Evolutionary conservation across 2,113 vertebrate genomes (phyloP).

Genomic region (Pogonocichla stellata): DNA sequence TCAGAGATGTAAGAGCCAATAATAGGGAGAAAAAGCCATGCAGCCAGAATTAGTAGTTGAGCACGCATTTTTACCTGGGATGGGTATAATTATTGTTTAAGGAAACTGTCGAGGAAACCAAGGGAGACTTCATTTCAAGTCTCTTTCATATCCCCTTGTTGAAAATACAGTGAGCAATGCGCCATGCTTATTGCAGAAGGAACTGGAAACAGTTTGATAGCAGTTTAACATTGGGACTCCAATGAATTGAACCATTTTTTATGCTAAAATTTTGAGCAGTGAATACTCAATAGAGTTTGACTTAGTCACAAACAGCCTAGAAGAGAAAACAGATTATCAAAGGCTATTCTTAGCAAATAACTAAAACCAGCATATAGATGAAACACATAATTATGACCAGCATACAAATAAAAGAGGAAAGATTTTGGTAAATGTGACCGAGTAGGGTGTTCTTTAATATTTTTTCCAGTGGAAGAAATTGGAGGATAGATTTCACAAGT

Average conservation of each 20-base stretch:
- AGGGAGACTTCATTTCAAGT: neutral
- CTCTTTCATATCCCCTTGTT: neutral
- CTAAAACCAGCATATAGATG: neutral
- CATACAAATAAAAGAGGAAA: neutral
- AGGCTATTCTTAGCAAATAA: neutral
- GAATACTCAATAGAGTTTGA: neutral
- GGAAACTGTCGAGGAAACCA: neutral
- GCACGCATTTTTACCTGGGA: neutral
- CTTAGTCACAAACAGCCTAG: neutral
- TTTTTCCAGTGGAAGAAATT: slow-evolving; percentile 1
- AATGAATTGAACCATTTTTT: neutral
- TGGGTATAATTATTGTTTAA: neutral
- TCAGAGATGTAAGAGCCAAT: neutral
- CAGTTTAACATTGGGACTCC: neutral
- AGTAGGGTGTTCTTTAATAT: neutral
- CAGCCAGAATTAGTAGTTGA: neutral
- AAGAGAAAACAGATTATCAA: neutral
- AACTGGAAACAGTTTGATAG: neutral
- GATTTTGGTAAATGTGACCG: neutral
- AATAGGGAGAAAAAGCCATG: neutral
- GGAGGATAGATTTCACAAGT: neutral
- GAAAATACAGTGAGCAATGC: neutral
- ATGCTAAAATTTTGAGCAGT: neutral
- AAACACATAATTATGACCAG: neutral
- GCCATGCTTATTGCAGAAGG: neutral